Conservation (phyloP, 2,888 invertebrate species). For the Oscheius onirici region DNA sequence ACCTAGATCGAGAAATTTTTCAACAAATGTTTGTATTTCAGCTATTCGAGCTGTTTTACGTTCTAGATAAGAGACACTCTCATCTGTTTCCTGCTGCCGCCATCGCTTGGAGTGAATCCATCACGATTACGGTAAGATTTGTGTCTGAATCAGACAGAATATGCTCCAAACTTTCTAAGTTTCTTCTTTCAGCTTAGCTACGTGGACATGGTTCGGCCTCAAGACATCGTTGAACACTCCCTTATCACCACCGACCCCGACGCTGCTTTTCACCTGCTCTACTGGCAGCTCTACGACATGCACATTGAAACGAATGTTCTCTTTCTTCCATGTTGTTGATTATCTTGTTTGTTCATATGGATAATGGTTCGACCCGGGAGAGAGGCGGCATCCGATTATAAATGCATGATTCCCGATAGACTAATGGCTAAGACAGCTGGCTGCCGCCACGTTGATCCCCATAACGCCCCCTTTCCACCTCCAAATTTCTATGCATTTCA, state of each 20-base stretch:
- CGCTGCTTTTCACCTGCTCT: conserved; percentile 4
- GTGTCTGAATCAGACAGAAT: no score
- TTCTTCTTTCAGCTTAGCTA: conserved; percentile 24
- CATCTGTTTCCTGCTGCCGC: conserved; percentile 19
- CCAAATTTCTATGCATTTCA: not conserved
- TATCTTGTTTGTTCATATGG: not conserved
- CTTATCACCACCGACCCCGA: not conserved
- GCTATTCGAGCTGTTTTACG: conserved; percentile 14
- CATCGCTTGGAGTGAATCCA: conserved; percentile 15
- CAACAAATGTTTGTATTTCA: no score
- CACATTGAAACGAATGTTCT: conserved; percentile 25
- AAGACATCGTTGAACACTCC: not conserved
- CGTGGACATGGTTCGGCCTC: not conserved
- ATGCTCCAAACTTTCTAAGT: no score
- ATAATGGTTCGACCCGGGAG: not conserved
- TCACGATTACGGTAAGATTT: not conserved
- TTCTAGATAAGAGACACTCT: not conserved
- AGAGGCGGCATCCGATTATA: conserved; percentile 7
- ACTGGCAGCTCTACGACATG: conserved; percentile 15
- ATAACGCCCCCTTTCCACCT: not conserved
- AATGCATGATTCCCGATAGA: conserved; percentile 21
- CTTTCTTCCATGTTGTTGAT: not conserved
- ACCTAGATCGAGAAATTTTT: no score
- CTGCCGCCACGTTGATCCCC: not conserved
- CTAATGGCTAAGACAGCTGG: conserved; percentile 25